phyloP scores from a whole-genome alignment of 2,888 invertebrate genomes.

The Acleris cristana region DNA sequence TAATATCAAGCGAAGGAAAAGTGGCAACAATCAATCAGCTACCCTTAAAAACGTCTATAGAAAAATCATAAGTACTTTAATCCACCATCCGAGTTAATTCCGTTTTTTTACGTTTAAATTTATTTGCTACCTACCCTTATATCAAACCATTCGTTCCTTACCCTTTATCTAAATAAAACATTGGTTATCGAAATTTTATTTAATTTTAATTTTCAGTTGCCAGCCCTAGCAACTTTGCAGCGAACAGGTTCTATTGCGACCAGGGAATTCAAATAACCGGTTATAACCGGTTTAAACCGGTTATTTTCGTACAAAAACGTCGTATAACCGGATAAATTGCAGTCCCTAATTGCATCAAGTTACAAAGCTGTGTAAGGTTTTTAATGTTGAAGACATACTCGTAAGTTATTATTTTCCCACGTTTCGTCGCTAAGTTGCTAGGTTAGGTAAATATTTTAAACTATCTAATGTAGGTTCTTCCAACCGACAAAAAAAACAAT shows the following conservation, averaged over 20 bases:
- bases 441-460: conserved; percentile 14
- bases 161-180: conserved; percentile 57
- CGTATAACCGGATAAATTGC: too few species aligned
- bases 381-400: too few species aligned
- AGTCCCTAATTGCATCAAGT: too few species aligned
- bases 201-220: conserved; percentile 43
- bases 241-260: background rate
- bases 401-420: background rate
- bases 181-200: conserved; percentile 45
- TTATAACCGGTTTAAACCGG: too few species aligned
- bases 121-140: conserved; percentile 73
- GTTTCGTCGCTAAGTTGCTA: conserved; percentile 16
- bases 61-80: conserved; percentile 23
- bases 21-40: conserved; percentile 35
- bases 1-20: conserved; percentile 26
- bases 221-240: conserved; percentile 16
- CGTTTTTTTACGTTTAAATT: conserved; percentile 49
- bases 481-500: conserved; percentile 10
- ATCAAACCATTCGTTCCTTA: conserved; percentile 51
- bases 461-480: conserved; percentile 32
- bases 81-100: conserved; percentile 16
- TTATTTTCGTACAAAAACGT: too few species aligned
- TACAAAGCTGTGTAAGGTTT: too few species aligned
- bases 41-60: conserved; percentile 38
- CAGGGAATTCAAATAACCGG: too few species aligned